These are phyloP conservation scores for Cherax quadricarinatus DNA, from an alignment of 1,140 invertebrate genomes.

Conservation along the genomic window DNA sequence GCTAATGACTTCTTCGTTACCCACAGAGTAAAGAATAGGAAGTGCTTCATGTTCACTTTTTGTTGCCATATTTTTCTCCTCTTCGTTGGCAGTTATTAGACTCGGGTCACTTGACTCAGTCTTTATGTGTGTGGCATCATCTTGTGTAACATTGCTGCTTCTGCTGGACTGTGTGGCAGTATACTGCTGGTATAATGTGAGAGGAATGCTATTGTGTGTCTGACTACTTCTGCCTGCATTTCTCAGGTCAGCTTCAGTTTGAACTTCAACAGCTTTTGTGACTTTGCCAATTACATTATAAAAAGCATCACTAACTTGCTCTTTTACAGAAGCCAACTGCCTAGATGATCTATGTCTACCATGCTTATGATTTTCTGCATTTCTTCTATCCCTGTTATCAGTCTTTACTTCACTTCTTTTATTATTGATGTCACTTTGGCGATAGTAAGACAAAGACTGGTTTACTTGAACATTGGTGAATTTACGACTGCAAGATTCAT, in stretches of 20 bases:
- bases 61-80: neutral
- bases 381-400: neutral
- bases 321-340: neutral
- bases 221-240: neutral
- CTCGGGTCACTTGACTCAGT: neutral
- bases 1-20: conserved; percentile 49
- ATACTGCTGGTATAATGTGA: neutral
- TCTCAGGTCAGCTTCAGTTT: neutral
- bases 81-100: neutral
- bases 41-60: neutral
- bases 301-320: conserved; percentile 27
- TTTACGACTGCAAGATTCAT: conserved; percentile 36
- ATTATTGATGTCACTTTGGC: neutral
- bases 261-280: conserved; percentile 35
- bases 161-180: neutral
- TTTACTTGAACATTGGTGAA: conserved; percentile 29
- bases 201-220: neutral
- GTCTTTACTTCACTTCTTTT: neutral
- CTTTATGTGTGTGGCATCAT: neutral
- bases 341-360: neutral
- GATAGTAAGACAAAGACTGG: neutral
- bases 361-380: neutral
- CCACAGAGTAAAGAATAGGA: conserved; percentile 30
- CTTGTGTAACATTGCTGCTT: neutral
- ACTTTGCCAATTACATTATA: conserved; percentile 44